Base-by-base conservation (phyloP, 53 echinoderm and acorn worm genomes). In the Crossaster papposus region DNA sequence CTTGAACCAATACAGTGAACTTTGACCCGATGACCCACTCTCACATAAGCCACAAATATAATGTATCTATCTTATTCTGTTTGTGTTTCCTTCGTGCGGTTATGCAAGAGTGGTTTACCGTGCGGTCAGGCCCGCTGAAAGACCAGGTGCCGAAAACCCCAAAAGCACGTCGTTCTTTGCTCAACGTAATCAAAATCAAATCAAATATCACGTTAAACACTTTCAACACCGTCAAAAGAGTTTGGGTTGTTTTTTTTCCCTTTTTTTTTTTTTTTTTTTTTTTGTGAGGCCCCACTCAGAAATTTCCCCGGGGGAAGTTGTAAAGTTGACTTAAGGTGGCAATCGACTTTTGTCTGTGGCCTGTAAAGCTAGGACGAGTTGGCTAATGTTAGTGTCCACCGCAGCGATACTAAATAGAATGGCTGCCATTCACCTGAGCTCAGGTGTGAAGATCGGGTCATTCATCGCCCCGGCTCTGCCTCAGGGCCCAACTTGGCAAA, bases 281-380 rank as follows among this genome's bases (percentile, higher is more conserved):
- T 62, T 62, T 33, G 31, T 18, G 52, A 26, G 62, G 18, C 81
- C 83, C n/a, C 30, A 37, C 83, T 70, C 83, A 52, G 3, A n/a
- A 85, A 54, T 32, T 53, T 44, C 85, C 85, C 85, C 54, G 32
- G 85, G 44, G 85, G 85, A 54, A 72, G 72, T 85, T 85, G 85
- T 85, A 72, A 85, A 85, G 85, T 85, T 85, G 85, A 85, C 85
- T 85, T 85, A 85, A 85, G 85, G 72, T 85, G 72, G 85, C 85
- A 85, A 54, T 85, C 53, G 73, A 31, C 85, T 85, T 72, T 85
- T 85, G 72, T 85, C 72, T 34, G 85, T 72, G 35, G 14, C 72
- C 73, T 73, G 85, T 85, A 72, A n/a, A 85, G 73, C 35, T 72
- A 51, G 20, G 54, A 51, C 17, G 15, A 20, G 55, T 58, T 22